Base-by-base conservation (phyloP, 2,797 vertebrate species). In the Tarsius wallacei region DNA sequence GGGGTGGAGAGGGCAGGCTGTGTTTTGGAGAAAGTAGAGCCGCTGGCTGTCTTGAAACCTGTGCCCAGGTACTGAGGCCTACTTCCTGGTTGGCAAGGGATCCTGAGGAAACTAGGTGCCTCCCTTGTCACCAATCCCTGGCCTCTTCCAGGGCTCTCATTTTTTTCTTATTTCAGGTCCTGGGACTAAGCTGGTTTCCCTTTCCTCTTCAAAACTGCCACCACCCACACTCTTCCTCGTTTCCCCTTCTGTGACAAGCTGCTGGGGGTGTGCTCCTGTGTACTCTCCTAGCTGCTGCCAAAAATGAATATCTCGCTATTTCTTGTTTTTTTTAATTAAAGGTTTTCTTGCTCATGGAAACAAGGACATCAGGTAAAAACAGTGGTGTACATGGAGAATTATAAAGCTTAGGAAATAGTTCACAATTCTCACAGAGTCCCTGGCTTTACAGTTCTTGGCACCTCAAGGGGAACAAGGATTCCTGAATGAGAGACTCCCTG, bases 291-390 rank as follows among this genome's bases (percentile, higher is more conserved):
- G 24, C 74, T 59, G n/a, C 55, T 86, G 63, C 74, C 36, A 53
- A 33, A 95, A 49, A 36, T 47, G 55, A 89, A 47, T 59, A 22
- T 70, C 49, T 51, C 64, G 61, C 42, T 87, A 74, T 66, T 83
- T 57, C 57, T 68, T 36, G 11, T 55, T 63, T 87, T 76, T 71
- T 36, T 64, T 1, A 31, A 26, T 53, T 94, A 63, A 63, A 55
- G 59, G 26, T 84, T 87, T 84, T 95, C 59, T 85, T 90, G 7
- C n/a, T 95, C 26, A 59, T 86, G 51, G 73, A 76, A 93, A 87
- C 57, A 80, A 83, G 36, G 61, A 74, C 51, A 73, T 13, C 11
- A 51, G 33, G 42, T 85, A 74, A 81, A 86, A 81, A 63, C 57
- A 85, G 53, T 61, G 74, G 57, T 85, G 33, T 42, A 57, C 19